These are phyloP conservation scores for Drosophila ohnishii DNA, from an alignment of 1,140 invertebrate genomes.

Conservation along the genomic window DNA sequence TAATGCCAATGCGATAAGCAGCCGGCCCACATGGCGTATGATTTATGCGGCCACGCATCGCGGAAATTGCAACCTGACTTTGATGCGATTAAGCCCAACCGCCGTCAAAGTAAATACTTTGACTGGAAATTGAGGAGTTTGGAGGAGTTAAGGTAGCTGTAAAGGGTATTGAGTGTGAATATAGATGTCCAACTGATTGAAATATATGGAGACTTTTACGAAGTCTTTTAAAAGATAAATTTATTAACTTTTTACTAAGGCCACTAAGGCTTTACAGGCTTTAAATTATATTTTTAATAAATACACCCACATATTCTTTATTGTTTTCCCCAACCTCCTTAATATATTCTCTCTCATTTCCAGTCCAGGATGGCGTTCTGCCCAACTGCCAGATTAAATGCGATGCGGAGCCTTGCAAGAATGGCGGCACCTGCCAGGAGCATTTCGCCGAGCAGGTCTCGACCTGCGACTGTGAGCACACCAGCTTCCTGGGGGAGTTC, in stretches of 20 bases:
- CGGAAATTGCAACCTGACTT: slow-evolving; percentile 75
- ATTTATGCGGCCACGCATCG: slow-evolving; percentile 72
- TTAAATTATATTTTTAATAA: neutral
- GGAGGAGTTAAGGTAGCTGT: neutral
- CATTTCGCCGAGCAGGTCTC: slow-evolving; percentile 93
- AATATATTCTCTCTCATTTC: neutral
- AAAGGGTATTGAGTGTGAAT: neutral
- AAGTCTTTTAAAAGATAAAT: no score
- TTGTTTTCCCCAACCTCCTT: neutral
- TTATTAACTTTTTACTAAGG: neutral
- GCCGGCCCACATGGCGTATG: slow-evolving; percentile 67
- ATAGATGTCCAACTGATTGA: neutral
- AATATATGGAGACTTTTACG: neutral
- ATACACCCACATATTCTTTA: neutral
- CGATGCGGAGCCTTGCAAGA: slow-evolving; percentile 92
- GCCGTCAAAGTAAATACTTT: slow-evolving; percentile 35
- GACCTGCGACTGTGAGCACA: slow-evolving; percentile 93
- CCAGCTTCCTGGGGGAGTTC: slow-evolving; percentile 93
- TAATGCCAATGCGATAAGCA: slow-evolving; percentile 79
- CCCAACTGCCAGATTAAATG: slow-evolving; percentile 95
- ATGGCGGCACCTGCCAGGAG: slow-evolving; percentile 94
- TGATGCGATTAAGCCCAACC: slow-evolving; percentile 60
- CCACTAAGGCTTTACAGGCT: no score
- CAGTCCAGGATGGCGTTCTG: slow-evolving; percentile 86
- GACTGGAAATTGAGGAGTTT: slow-evolving; percentile 6